Conservation (phyloP, 2,888 invertebrate species). For the Deroplatys truncata region DNA sequence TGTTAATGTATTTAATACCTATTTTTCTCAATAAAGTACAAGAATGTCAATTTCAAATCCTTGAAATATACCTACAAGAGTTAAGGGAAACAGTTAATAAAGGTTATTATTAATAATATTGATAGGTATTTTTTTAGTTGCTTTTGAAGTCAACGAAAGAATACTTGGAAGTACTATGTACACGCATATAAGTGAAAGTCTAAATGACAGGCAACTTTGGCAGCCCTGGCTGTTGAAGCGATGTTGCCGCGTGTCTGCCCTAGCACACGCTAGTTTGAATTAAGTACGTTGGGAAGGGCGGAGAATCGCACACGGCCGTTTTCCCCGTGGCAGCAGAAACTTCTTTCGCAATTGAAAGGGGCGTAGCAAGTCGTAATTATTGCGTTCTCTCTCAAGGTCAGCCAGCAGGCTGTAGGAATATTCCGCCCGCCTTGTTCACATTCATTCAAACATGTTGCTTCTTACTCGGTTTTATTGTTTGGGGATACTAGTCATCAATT, state of each 20-base stretch:
- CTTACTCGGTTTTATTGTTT: too few species aligned
- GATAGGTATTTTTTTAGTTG: too few species aligned
- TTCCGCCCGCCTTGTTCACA: not conserved
- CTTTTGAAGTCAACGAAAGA: too few species aligned
- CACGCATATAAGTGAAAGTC: too few species aligned
- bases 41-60: too few species aligned
- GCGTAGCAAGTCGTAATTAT: not conserved
- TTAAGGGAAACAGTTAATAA: too few species aligned
- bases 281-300: not conserved
- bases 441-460: not conserved
- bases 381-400: not conserved
- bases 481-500: too few species aligned
- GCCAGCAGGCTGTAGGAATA: not conserved
- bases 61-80: too few species aligned
- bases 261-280: not conserved
- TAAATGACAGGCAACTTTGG: not conserved
- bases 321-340: not conserved
- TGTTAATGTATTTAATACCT: too few species aligned
- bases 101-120: too few species aligned
- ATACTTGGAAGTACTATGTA: too few species aligned
- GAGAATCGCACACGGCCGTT: not conserved
- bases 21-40: too few species aligned
- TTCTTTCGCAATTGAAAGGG: not conserved
- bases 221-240: not conserved
- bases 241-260: not conserved